Evolutionary conservation across 2,888 invertebrate genomes (phyloP).

Genomic region (Lissocephala sabroskyi): DNA sequence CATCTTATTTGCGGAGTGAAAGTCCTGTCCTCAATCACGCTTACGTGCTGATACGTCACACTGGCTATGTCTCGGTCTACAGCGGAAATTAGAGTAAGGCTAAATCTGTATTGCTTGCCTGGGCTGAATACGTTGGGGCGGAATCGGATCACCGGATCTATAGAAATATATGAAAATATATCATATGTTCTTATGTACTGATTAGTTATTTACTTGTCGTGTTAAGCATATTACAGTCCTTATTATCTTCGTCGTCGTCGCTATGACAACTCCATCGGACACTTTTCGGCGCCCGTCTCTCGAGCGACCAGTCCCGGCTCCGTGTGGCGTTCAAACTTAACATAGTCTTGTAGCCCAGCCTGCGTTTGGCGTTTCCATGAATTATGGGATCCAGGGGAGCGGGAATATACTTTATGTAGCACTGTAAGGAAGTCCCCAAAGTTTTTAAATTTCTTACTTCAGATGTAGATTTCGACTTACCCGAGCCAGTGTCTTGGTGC

Average conservation of each 20-base stretch:
- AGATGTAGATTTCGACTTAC: constrained; percentile 17
- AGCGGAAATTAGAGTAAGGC: neutral
- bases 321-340: constrained; percentile 6
- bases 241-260: constrained; percentile 5
- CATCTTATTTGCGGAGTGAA: constrained; percentile 16
- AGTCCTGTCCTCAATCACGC: neutral
- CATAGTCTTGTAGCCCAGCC: neutral
- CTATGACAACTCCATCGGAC: constrained; percentile 16
- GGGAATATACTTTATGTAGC: constrained; percentile 10
- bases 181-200: neutral
- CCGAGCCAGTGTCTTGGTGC: constrained; percentile 11
- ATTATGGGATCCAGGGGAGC: constrained; percentile 8
- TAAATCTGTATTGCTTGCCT: constrained; percentile 1
- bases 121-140: constrained; percentile 1
- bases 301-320: neutral
- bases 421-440: constrained; percentile 10
- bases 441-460: neutral
- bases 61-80: neutral
- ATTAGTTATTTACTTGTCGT: neutral
- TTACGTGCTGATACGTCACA: constrained; percentile 5
- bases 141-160: neutral
- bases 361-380: constrained; percentile 6
- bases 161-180: neutral
- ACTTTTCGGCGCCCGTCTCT: neutral
- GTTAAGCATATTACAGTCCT: too few species aligned